Evolutionary conservation across 1,140 invertebrate genomes (phyloP).

Genomic region (Zaprionus vittiger): DNA sequence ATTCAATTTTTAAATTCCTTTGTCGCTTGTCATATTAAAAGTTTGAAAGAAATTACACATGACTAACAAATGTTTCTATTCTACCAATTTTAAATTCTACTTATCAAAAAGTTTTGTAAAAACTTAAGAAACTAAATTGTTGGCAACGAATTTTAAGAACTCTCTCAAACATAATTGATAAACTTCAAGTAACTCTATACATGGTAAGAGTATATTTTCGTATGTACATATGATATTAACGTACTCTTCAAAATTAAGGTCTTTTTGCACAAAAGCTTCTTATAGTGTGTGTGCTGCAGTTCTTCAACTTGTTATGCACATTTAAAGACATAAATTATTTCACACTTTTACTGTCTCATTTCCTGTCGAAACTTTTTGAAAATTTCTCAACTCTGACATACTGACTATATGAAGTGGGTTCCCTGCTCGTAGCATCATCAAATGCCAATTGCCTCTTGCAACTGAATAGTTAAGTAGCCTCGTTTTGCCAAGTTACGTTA

Average conservation of each 20-base stretch:
- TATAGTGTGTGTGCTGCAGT: not conserved
- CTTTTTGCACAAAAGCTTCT: not conserved
- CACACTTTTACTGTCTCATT: conserved; percentile 14
- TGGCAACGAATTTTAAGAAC: not conserved
- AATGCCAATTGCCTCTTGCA: conserved; percentile 52
- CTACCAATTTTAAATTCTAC: not conserved
- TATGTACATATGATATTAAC: not conserved
- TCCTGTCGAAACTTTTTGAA: conserved; percentile 15
- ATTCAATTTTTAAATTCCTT: no score
- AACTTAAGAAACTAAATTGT: not conserved
- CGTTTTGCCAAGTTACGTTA: conserved; percentile 37
- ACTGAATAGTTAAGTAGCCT: conserved; percentile 62
- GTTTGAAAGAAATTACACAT: not conserved
- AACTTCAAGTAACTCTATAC: not conserved
- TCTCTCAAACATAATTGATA: not conserved
- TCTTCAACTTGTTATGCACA: conserved; percentile 1
- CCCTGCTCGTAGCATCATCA: conserved; percentile 13
- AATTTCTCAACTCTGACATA: conserved; percentile 1
- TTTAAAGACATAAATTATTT: conserved; percentile 6
- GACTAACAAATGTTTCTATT: not conserved
- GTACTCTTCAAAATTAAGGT: not conserved
- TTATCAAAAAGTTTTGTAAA: not conserved
- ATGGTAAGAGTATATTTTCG: not conserved
- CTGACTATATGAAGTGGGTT: not conserved
- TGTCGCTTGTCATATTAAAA: no score